These are phyloP conservation scores for Tetrax tetrax DNA, from an alignment of 2,113 vertebrate species.

Conservation along the genomic window DNA sequence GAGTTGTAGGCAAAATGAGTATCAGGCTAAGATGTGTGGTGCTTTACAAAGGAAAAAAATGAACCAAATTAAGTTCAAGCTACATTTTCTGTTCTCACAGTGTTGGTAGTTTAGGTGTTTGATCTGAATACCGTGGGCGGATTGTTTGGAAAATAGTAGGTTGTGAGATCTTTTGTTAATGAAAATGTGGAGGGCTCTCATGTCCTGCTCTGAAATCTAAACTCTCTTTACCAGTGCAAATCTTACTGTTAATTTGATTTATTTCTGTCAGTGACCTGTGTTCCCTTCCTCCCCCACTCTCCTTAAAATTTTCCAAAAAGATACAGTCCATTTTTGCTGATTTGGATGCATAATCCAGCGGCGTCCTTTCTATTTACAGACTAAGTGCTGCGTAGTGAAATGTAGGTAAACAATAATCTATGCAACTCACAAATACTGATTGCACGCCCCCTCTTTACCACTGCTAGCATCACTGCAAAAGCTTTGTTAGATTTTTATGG, in stretches of 20 bases:
- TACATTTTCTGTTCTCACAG: neutral
- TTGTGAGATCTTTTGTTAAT: neutral
- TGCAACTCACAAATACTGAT: neutral
- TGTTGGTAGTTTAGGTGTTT: neutral
- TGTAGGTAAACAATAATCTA: neutral
- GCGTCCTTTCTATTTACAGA: neutral
- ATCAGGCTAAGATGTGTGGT: neutral
- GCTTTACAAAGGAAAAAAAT: neutral
- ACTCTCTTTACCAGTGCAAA: neutral
- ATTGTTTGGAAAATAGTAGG: constrained; percentile 16
- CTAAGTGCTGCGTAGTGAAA: neutral
- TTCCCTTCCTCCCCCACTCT: neutral
- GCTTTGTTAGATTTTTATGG: neutral
- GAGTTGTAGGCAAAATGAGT: neutral
- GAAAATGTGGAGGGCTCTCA: neutral
- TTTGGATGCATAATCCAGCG: neutral
- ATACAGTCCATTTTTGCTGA: neutral
- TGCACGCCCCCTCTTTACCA: neutral
- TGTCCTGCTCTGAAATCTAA: neutral
- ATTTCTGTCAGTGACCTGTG: neutral
- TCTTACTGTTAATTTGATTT: neutral
- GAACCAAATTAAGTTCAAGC: neutral
- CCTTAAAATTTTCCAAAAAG: neutral
- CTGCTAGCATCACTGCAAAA: neutral
- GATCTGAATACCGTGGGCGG: neutral